Percentiles rank a stretch among this genome's conserved stretches.
Evolutionary conservation across 1,140 invertebrate species (phyloP).

Genomic region (Platorchestia sp.): DNA sequence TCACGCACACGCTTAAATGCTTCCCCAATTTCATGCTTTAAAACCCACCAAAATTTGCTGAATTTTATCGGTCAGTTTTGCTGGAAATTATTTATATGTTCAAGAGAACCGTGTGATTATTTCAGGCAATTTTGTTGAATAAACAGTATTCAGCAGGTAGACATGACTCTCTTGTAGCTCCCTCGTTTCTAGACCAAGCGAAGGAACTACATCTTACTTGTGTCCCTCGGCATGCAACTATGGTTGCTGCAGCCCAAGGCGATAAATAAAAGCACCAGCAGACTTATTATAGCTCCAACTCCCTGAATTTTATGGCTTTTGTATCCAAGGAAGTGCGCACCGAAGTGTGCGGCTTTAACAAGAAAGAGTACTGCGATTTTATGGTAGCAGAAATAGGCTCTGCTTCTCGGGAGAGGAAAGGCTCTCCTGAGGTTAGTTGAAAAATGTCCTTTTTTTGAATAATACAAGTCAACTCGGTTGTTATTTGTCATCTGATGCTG

Average conservation of each 20-base stretch:
- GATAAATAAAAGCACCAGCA: conserved; percentile 13
- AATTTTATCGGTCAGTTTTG: not conserved
- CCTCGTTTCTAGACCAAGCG: not conserved
- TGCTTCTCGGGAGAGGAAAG: not conserved
- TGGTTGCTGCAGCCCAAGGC: not conserved
- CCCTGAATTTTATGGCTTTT: not conserved
- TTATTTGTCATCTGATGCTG: too few species aligned
- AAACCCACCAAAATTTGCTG: not conserved
- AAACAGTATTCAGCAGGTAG: not conserved
- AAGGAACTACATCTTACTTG: not conserved
- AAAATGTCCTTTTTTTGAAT: too few species aligned
- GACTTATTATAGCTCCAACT: conserved; percentile 29
- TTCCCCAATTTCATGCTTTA: not conserved
- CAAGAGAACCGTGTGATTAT: not conserved
- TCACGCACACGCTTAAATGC: not conserved
- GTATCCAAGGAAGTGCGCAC: not conserved
- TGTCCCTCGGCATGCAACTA: not conserved
- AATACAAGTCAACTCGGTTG: too few species aligned
- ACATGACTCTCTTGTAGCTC: not conserved
- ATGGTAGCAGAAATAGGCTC: not conserved
- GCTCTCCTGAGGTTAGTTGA: not conserved
- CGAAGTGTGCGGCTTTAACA: not conserved
- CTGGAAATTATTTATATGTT: not conserved
- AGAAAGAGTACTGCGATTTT: not conserved
- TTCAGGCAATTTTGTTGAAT: not conserved